Evolutionary conservation across 2,888 invertebrate genomes (phyloP).

Genomic region (Cephus runcator): DNA sequence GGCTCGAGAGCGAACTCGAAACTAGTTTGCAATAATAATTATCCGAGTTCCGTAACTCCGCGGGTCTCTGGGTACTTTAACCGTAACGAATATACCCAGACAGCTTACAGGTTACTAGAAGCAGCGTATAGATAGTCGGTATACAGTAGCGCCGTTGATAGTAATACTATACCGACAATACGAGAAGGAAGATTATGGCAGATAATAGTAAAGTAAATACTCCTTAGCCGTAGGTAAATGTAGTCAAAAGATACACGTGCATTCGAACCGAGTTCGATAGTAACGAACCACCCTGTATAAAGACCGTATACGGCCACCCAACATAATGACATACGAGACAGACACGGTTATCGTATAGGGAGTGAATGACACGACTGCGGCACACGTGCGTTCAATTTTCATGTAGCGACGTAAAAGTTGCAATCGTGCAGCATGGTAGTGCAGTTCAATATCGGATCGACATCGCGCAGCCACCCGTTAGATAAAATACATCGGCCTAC

Average conservation of each 20-base stretch:
- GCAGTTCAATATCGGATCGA: not conserved
- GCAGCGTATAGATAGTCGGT: not conserved
- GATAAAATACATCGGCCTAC: conserved; percentile 13
- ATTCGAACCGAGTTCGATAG: not conserved
- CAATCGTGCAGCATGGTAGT: not conserved
- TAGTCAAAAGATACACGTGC: not conserved
- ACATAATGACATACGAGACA: not conserved
- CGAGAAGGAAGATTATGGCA: not conserved
- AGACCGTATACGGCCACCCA: not conserved
- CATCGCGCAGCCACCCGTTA: not conserved
- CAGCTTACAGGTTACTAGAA: not conserved
- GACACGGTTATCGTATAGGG: not conserved
- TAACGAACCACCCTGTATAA: not conserved
- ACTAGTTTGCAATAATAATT: conserved; percentile 56
- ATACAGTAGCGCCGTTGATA: not conserved
- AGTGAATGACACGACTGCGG: not conserved
- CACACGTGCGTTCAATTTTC: not conserved
- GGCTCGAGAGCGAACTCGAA: conserved; percentile 35
- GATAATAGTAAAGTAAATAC: not conserved
- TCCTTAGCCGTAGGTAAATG: not conserved
- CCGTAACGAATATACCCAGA: conserved; percentile 38
- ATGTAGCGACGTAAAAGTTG: no score
- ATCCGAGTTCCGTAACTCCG: conserved; percentile 45
- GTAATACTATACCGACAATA: not conserved
- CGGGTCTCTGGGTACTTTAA: conserved; percentile 23